Evolutionary conservation across 2,888 invertebrate genomes (phyloP).

Genomic region (Aquatica leii): DNA sequence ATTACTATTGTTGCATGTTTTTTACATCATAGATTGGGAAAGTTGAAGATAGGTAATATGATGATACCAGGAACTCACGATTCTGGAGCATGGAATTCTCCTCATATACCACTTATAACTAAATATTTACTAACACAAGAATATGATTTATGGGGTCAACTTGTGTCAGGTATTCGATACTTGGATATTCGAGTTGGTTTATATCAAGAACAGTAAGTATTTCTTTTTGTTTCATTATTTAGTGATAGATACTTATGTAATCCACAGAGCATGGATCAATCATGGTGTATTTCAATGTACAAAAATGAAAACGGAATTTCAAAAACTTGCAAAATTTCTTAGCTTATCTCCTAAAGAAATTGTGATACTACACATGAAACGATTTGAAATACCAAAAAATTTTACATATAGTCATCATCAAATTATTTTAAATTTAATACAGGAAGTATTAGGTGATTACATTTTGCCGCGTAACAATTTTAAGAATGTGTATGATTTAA

Average conservation of each 20-base stretch:
- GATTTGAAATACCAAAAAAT: constrained; percentile 23
- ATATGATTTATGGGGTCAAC: constrained; percentile 65
- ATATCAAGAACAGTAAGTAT: constrained; percentile 50
- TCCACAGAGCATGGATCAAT: constrained; percentile 63
- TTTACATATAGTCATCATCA: constrained; percentile 52
- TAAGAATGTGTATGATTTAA: constrained; percentile 57
- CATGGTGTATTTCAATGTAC: constrained; percentile 61
- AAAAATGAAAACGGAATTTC: constrained; percentile 5
- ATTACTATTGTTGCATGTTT: no score
- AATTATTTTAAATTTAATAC: constrained; percentile 59
- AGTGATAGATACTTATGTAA: constrained; percentile 1
- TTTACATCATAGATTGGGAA: constrained; percentile 61
- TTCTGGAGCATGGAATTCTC: constrained; percentile 64
- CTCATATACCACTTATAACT: constrained; percentile 29
- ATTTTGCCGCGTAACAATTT: constrained; percentile 58
- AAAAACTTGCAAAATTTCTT: constrained; percentile 12
- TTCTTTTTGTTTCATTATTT: not conserved
- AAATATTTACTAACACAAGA: constrained; percentile 56
- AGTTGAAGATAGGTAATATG: constrained; percentile 62
- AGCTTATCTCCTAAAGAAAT: constrained; percentile 15
- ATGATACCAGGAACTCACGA: constrained; percentile 72
- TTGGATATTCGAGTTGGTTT: constrained; percentile 69
- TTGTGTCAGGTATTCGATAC: constrained; percentile 68
- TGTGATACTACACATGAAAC: constrained; percentile 24
- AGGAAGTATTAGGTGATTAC: constrained; percentile 61